Evolutionary conservation across 1,140 invertebrate species (phyloP).

Genomic region (Apis dorsata): DNA sequence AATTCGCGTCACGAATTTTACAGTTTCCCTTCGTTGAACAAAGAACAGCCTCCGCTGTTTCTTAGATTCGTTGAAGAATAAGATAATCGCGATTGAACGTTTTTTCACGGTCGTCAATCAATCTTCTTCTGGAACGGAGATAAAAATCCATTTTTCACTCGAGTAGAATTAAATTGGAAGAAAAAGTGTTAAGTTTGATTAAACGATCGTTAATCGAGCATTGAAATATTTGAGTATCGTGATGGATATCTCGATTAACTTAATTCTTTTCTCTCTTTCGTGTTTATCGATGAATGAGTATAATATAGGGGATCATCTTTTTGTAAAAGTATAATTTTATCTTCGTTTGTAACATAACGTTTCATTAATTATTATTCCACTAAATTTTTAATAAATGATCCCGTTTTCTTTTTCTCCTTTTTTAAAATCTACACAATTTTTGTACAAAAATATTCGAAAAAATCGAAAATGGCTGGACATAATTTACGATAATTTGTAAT

Average conservation of each 20-base stretch:
- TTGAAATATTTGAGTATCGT: not conserved
- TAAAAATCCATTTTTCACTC: not conserved
- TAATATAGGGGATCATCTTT: not conserved
- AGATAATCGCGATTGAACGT: constrained; percentile 7
- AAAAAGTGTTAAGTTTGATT: not conserved
- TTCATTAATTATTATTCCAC: too few relatives aligned
- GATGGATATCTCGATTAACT: not conserved
- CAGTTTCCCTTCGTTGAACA: not conserved
- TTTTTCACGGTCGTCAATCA: not conserved
- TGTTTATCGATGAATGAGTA: not conserved
- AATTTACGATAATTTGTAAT: too few relatives aligned
- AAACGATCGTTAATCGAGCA: constrained; percentile 1
- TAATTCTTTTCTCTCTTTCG: not conserved
- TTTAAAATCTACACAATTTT: too few relatives aligned
- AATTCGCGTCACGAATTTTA: not conserved
- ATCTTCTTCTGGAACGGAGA: not conserved
- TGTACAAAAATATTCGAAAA: too few relatives aligned
- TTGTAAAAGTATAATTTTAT: not conserved
- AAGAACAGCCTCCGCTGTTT: not conserved
- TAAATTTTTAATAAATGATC: too few relatives aligned
- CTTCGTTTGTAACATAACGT: too few relatives aligned
- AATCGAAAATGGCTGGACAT: too few relatives aligned
- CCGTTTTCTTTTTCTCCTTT: too few relatives aligned
- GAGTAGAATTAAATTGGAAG: not conserved
- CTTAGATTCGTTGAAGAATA: not conserved